Conservation (phyloP, 2,113 vertebrate species). For the Psilopsiagon aurifrons region DNA sequence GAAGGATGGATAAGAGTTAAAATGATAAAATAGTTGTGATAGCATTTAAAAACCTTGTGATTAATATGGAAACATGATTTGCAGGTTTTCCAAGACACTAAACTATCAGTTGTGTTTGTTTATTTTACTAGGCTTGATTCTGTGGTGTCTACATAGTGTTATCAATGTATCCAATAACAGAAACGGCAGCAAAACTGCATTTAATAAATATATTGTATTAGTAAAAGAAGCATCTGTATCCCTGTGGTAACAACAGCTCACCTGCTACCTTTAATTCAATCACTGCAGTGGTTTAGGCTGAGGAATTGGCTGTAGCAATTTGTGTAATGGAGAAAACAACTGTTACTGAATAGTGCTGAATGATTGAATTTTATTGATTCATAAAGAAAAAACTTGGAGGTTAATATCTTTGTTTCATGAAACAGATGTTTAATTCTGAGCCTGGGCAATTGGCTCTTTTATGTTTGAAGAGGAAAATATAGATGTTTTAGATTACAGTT, state of each 20-base stretch:
- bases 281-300: background rate
- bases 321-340: slow-evolving; percentile 6
- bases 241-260: background rate
- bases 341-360: background rate
- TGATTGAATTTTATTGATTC: slow-evolving; percentile 16
- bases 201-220: background rate
- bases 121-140: background rate
- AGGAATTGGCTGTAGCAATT: background rate
- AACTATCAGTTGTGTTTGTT: background rate
- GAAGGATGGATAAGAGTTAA: background rate
- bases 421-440: slow-evolving; percentile 50
- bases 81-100: background rate
- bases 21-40: background rate
- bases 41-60: background rate
- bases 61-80: background rate
- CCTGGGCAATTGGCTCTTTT: slow-evolving; percentile 20
- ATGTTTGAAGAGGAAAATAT: background rate
- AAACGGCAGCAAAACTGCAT: background rate
- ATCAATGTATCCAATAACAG: background rate
- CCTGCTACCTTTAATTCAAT: background rate
- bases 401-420: slow-evolving; percentile 38
- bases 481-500: slow-evolving; percentile 29
- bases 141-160: background rate
- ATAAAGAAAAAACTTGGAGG: slow-evolving; percentile 5
- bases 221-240: background rate